A percentile compares a stretch with the other conserved stretches of the same genome.
Evolutionary conservation across 2,797 vertebrate genomes (phyloP).

Genomic region (Acanthurus lineatus): DNA sequence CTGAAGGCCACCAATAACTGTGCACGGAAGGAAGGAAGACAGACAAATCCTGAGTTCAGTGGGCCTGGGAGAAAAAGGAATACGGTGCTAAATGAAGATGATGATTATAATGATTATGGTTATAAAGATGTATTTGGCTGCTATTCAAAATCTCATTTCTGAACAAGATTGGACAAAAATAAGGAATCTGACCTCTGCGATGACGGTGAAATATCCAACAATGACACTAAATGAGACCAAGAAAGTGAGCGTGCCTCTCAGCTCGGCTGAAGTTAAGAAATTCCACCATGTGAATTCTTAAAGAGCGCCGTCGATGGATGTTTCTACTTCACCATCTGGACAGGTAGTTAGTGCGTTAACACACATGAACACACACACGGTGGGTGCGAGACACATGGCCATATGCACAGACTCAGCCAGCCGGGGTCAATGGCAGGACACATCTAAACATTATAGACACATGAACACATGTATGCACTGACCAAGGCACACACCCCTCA

Average conservation of each 20-base stretch:
- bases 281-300: conserved; percentile 44
- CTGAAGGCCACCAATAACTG: conserved; percentile 65
- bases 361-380: conserved; percentile 63
- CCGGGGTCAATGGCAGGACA: conserved; percentile 68
- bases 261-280: conserved; percentile 20
- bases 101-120: conserved; percentile 25
- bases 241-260: conserved; percentile 9
- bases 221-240: conserved; percentile 8
- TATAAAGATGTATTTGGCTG: conserved; percentile 13
- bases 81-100: conserved; percentile 23
- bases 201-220: conserved; percentile 16
- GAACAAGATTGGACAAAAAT: conserved; percentile 8
- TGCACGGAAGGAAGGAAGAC: conserved; percentile 30
- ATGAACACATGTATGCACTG: conserved; percentile 32
- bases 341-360: conserved; percentile 72
- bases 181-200: conserved; percentile 7
- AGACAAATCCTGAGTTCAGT: conserved; percentile 28
- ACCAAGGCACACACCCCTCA: background rate
- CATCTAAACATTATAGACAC: conserved; percentile 56
- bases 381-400: conserved; percentile 65
- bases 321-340: conserved; percentile 76
- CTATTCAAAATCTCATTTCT: conserved; percentile 29
- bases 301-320: conserved; percentile 51
- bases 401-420: conserved; percentile 69
- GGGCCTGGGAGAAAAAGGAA: conserved; percentile 14